These are phyloP conservation scores for Mesocentrotus franciscanus DNA, from an alignment of 53 echinoderm and acorn worm species.

Conservation along the genomic window DNA sequence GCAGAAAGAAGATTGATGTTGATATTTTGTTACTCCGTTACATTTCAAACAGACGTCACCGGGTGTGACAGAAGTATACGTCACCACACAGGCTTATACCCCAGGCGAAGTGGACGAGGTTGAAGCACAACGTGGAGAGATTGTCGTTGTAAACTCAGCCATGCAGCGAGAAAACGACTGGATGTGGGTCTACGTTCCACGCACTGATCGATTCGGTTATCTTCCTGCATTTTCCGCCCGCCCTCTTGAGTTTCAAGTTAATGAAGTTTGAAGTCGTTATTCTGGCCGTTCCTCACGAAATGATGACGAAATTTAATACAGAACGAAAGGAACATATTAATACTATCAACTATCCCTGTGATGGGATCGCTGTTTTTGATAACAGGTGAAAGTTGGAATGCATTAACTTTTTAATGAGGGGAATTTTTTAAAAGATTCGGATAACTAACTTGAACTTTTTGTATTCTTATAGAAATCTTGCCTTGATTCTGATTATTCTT, in stretches of 20 bases:
- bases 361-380: neutral
- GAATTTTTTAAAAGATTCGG: no score
- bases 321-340: neutral
- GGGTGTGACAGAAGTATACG: slow-evolving; percentile 80
- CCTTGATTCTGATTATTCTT: neutral
- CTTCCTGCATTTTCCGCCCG: slow-evolving; percentile 79
- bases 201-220: slow-evolving; percentile 82
- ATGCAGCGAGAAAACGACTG: slow-evolving; percentile 80
- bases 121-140: slow-evolving; percentile 76
- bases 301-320: no score
- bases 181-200: slow-evolving; percentile 93
- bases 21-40: neutral
- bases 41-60: slow-evolving; percentile 25
- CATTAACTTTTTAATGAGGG: no score
- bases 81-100: slow-evolving; percentile 73
- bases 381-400: neutral
- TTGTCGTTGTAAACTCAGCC: slow-evolving; percentile 80
- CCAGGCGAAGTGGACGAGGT: slow-evolving; percentile 73
- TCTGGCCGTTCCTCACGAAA: neutral
- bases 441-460: no score
- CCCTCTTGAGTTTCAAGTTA: slow-evolving; percentile 75
- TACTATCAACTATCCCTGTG: neutral
- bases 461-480: neutral
- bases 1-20: neutral
- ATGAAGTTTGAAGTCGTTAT: slow-evolving; percentile 1